Evolutionary conservation across 37 sponge, comb jelly and placozoan species (phyloP), one percentile per base, ranked within the genome.

Genomic region (Halichondria panicea): DNA sequence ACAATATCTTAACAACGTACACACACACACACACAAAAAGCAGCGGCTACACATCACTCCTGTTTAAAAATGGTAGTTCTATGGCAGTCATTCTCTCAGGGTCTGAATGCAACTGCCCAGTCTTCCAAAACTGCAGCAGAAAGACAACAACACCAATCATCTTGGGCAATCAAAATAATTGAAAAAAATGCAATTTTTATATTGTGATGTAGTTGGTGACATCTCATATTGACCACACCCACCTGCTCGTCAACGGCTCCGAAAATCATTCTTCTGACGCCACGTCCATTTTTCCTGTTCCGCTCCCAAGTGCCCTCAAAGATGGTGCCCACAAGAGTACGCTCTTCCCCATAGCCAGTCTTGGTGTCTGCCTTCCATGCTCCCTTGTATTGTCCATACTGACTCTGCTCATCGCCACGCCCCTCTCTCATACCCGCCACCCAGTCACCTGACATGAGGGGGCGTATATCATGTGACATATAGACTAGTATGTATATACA

Each of bases 311-410:
- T 68, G 36, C 94, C 94, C 28, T 75, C 75, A 61, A 78, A 93
- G 4, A 79, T 69, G 11, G 89, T 93, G 11, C 94, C 94, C 18
- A 93, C 80, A 0, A 86, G 30, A 8, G 89, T 67, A 40, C 66
- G 75, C 71, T 93, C 93, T 34, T 63, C 77, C 9, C 97, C 97
- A 33, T 46, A 67, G 22, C 97, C 97, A n/a, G 75, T 72, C 31
- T 86, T 85, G 71, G 74, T 81, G 78, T 86, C 82, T 7, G 36
- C 55, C 63, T 53, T 77, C 89, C 89, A 93, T 3, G 66, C 54
- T 11, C 94, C 94, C 27, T 70, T 78, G 58, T 89, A 89, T 12
- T 36, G 31, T 6, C 92, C 84, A 62, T 73, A 79, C 58, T 70
- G 78, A 1, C 87, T 69, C 57, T 50, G 12, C 56, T 91, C 87